phyloP scores from a whole-genome alignment of 2,113 vertebrate species.

The Cepphus grylle region DNA sequence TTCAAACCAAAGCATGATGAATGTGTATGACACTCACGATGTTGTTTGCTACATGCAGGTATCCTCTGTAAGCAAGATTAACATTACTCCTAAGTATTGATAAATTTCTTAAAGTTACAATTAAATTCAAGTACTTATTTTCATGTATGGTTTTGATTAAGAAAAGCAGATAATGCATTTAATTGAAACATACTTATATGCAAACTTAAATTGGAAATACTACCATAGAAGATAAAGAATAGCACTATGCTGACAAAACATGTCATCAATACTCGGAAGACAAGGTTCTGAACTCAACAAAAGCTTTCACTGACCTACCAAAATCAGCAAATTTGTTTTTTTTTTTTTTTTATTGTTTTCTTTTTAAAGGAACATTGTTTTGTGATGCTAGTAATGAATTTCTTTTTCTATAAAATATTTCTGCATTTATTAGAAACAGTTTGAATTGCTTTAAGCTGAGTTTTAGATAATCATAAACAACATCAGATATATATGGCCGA shows the following conservation, averaged over 20 bases:
- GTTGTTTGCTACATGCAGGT: neutral
- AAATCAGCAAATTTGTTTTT: neutral
- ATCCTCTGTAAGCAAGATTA: neutral
- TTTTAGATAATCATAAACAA: neutral
- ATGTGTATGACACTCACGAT: neutral
- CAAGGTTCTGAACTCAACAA: neutral
- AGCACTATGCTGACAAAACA: neutral
- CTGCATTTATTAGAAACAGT: neutral
- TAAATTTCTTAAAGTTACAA: neutral
- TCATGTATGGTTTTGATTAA: neutral
- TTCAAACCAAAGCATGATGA: neutral
- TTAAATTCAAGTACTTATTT: neutral
- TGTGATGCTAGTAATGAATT: neutral
- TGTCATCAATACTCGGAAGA: neutral
- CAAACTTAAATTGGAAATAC: neutral
- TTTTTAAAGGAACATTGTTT: neutral
- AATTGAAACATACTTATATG: neutral
- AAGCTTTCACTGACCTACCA: neutral
- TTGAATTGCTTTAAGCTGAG: neutral
- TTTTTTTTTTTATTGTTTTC: neutral
- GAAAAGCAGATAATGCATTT: neutral
- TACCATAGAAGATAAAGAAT: neutral
- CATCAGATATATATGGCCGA: accelerated
- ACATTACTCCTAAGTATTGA: neutral
- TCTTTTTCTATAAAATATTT: neutral